Evolutionary conservation across 2,113 vertebrate species (phyloP).

Genomic region (Ptilorrhoa leucosticta): DNA sequence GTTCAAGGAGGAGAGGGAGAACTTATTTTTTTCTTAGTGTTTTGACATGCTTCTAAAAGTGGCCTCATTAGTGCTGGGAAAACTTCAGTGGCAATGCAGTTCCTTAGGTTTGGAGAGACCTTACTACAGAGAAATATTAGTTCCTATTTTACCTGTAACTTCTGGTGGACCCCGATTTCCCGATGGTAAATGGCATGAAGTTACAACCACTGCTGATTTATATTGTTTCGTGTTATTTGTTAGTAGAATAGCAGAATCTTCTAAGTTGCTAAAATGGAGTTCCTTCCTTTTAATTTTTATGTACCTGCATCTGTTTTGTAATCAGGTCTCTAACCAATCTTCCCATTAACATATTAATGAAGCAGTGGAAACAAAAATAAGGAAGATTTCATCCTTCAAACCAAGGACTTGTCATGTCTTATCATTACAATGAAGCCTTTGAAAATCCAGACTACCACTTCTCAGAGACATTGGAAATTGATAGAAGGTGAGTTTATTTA

Average conservation of each 20-base stretch:
- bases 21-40: background rate
- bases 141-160: background rate
- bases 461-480: conserved; percentile 76
- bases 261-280: background rate
- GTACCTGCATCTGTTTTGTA: background rate
- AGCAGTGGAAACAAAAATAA: background rate
- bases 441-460: conserved; percentile 73
- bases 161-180: background rate
- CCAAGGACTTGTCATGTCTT: conserved; percentile 65
- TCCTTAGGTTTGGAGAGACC: background rate
- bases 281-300: background rate
- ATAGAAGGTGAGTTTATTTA: conserved; percentile 73
- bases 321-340: background rate
- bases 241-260: background rate
- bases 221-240: background rate
- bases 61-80: background rate
- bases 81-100: background rate
- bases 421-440: conserved; percentile 60
- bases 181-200: accelerated
- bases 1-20: background rate
- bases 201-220: background rate
- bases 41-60: background rate
- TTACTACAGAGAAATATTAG: background rate
- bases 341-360: background rate
- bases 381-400: background rate